These are phyloP conservation scores for Martes martes DNA, from an alignment of 2,113 vertebrate species.

Conservation along the genomic window DNA sequence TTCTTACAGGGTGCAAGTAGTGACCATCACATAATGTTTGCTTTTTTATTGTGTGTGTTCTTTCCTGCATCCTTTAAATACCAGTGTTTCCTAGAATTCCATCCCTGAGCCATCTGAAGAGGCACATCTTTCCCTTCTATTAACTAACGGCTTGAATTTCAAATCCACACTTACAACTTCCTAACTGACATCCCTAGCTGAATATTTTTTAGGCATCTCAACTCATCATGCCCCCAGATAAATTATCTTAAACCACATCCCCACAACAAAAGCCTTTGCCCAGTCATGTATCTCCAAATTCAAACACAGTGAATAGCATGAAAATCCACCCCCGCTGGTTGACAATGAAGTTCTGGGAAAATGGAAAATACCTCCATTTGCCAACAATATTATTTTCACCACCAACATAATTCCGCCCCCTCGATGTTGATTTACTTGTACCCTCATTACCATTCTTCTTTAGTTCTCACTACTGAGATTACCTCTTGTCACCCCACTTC, in stretches of 20 bases:
- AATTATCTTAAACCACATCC: not conserved
- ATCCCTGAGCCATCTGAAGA: not conserved
- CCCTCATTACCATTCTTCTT: not conserved
- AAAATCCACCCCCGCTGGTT: not conserved
- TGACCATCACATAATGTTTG: not conserved
- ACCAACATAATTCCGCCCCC: not conserved
- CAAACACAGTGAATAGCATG: not conserved
- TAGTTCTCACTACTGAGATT: not conserved
- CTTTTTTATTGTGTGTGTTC: not conserved
- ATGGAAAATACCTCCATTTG: not conserved
- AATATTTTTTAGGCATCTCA: not conserved
- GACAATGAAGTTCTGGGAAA: not conserved
- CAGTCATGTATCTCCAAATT: not conserved
- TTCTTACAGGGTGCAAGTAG: not conserved
- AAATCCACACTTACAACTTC: not conserved
- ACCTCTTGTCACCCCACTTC: not conserved
- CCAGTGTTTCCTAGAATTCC: not conserved
- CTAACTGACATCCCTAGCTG: not conserved
- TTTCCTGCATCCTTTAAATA: not conserved
- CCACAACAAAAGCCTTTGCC: not conserved
- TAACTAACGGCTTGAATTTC: not conserved
- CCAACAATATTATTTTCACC: not conserved
- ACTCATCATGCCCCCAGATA: not conserved
- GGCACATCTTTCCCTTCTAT: not conserved
- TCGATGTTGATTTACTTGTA: not conserved